These are phyloP conservation scores for Catocala sponsa DNA, from an alignment of 2,888 invertebrate genomes.

Conservation along the genomic window DNA sequence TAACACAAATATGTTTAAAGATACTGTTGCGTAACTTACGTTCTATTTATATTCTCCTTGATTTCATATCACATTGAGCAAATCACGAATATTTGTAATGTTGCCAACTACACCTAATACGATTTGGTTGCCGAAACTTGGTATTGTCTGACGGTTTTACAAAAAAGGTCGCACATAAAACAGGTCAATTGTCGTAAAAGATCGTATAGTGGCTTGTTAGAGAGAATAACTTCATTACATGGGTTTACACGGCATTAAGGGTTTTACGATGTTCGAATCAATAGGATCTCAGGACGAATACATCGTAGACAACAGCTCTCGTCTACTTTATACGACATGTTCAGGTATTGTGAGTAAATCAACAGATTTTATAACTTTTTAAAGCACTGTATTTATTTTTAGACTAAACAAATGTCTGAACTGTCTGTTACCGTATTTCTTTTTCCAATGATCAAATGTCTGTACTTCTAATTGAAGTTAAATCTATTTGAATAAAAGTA, in stretches of 20 bases:
- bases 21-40: too few relatives aligned
- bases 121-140: constrained; percentile 27
- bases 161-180: constrained; percentile 59
- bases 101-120: constrained; percentile 13
- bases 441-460: too few relatives aligned
- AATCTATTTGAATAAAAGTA: too few relatives aligned
- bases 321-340: not conserved
- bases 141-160: constrained; percentile 38
- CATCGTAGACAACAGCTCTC: constrained; percentile 33
- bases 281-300: constrained; percentile 47
- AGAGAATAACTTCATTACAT: constrained; percentile 74
- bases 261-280: constrained; percentile 70
- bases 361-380: too few relatives aligned
- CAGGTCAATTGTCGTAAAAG: constrained; percentile 73
- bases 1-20: too few relatives aligned
- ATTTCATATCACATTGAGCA: too few relatives aligned
- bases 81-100: too few relatives aligned
- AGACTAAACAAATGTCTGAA: too few relatives aligned
- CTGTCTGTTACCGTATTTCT: too few relatives aligned
- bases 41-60: too few relatives aligned
- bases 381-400: too few relatives aligned
- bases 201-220: constrained; percentile 77
- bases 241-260: constrained; percentile 73
- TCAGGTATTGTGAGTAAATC: not conserved
- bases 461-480: too few relatives aligned